phyloP scores from a whole-genome alignment of 2,888 invertebrate species.

The Acanthosoma haemorrhoidale region DNA sequence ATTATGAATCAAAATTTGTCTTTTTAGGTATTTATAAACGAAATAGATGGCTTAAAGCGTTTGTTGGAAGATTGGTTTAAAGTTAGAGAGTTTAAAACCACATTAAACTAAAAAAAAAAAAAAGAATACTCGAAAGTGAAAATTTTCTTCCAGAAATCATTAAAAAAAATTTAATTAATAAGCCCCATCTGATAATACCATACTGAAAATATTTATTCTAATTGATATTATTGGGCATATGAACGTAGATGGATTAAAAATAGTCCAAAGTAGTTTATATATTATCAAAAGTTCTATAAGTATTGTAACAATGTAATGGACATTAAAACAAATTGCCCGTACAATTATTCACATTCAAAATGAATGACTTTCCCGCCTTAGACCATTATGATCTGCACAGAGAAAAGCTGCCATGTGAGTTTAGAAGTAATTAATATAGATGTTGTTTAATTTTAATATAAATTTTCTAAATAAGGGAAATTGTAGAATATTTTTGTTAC shows the following conservation, averaged over 20 bases:
- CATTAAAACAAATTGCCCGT: neutral
- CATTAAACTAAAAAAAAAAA: too few species aligned
- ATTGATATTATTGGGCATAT: constrained; percentile 17
- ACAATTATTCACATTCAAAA: neutral
- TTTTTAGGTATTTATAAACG: too few species aligned
- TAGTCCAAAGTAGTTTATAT: neutral
- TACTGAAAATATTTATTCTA: neutral
- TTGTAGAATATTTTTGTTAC: neutral
- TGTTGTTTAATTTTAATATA: neutral
- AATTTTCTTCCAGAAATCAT: too few species aligned
- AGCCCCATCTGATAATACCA: neutral
- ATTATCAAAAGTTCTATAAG: neutral
- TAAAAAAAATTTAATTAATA: too few species aligned
- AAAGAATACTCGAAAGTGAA: too few species aligned
- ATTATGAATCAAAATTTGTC: too few species aligned
- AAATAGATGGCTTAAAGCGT: too few species aligned
- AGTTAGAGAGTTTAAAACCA: too few species aligned
- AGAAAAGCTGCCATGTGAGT: constrained; percentile 28
- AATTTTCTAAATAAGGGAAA: neutral
- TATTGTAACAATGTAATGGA: neutral
- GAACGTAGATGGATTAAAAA: neutral
- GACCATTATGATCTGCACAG: constrained; percentile 21
- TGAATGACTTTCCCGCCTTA: constrained; percentile 13
- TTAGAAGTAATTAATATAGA: neutral
- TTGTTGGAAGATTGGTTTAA: too few species aligned